Conservation (phyloP, 2,888 invertebrate species). For the Cataglyphis cursor region DNA sequence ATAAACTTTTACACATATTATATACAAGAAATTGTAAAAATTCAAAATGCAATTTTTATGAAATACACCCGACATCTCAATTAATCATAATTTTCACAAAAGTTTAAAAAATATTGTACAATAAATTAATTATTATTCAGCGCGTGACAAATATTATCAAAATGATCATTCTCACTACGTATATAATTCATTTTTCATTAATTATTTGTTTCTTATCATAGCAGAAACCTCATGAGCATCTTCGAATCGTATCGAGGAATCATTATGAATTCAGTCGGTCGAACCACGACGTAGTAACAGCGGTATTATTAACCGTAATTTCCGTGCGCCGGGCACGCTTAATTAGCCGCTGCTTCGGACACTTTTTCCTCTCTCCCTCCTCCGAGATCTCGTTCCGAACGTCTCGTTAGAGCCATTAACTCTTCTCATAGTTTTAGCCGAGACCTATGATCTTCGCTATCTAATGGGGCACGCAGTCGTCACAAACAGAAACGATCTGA, state of each 20-base stretch:
- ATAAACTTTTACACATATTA: background rate
- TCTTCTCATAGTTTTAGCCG: constrained; percentile 63
- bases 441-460: constrained; percentile 76
- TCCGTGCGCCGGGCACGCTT: constrained; percentile 68
- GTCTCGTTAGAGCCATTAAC: constrained; percentile 78
- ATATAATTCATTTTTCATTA: background rate
- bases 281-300: constrained; percentile 53
- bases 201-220: background rate
- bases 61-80: background rate
- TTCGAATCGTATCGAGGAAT: constrained; percentile 65
- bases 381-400: constrained; percentile 50
- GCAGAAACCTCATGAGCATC: constrained; percentile 24
- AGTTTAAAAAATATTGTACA: background rate
- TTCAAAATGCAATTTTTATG: background rate
- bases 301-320: constrained; percentile 76
- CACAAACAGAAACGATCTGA: constrained; percentile 74
- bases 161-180: background rate
- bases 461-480: constrained; percentile 74
- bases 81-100: background rate
- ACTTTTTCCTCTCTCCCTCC: constrained; percentile 60
- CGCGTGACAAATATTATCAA: background rate
- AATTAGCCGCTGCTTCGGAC: constrained; percentile 75
- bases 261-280: constrained; percentile 69
- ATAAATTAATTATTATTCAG: background rate
- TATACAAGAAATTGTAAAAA: background rate